Evolutionary conservation across 2,888 invertebrate genomes (phyloP).

Genomic region (Halictus ligatus): DNA sequence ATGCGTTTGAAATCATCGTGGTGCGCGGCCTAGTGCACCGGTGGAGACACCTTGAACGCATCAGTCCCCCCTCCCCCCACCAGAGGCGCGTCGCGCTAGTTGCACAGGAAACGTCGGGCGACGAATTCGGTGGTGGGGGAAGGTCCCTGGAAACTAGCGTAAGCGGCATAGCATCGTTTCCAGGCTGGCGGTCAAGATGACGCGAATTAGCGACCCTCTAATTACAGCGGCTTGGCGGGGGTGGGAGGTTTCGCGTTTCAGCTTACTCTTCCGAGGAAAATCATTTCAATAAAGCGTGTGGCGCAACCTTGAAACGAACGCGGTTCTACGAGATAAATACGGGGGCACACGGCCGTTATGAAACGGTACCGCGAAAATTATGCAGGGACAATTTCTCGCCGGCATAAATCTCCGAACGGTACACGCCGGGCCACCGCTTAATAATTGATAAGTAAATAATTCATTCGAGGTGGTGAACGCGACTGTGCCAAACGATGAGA

Average conservation of each 20-base stretch:
- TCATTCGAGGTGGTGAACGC: conserved; percentile 66
- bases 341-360: conserved; percentile 22
- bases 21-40: background rate
- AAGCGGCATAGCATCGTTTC: background rate
- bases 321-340: conserved; percentile 7
- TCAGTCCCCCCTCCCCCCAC: background rate
- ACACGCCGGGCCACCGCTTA: conserved; percentile 51
- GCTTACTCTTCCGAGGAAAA: background rate
- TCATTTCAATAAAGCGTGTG: conserved; percentile 31
- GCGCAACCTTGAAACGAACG: conserved; percentile 45
- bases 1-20: background rate
- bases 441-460: conserved; percentile 71
- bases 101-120: background rate
- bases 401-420: conserved; percentile 63
- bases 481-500: conserved; percentile 67
- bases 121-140: background rate
- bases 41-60: background rate
- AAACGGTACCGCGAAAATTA: conserved; percentile 44
- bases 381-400: conserved; percentile 52
- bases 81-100: background rate
- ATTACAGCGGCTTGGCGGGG: background rate
- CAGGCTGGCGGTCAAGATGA: background rate
- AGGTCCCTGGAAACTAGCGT: background rate
- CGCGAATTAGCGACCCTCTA: conserved; percentile 2
- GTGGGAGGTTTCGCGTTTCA: background rate